Evolutionary conservation across 2,113 vertebrate species (phyloP).

Genomic region (Urocynchramus pylzowi): DNA sequence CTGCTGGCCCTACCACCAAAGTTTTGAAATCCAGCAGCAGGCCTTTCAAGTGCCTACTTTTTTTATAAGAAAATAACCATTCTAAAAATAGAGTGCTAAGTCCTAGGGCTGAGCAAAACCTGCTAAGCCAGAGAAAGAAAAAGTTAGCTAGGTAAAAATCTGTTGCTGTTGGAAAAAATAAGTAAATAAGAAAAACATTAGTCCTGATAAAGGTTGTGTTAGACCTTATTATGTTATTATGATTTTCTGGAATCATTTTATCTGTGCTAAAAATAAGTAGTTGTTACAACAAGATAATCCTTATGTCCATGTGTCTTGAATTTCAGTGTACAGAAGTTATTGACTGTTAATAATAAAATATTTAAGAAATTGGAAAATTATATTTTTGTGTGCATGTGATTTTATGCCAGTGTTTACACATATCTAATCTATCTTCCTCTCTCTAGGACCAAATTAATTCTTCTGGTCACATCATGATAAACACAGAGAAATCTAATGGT

Average conservation of each 20-base stretch:
- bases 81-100: not conserved
- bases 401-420: not conserved
- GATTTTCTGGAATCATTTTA: not conserved
- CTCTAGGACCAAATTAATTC: not conserved
- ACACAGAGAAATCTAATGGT: not conserved
- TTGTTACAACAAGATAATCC: not conserved
- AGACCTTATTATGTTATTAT: not conserved
- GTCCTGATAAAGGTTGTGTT: not conserved
- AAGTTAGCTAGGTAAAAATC: not conserved
- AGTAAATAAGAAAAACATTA: not conserved
- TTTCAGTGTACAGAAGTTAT: not conserved
- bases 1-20: not conserved
- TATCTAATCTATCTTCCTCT: not conserved
- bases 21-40: not conserved
- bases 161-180: not conserved
- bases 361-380: not conserved
- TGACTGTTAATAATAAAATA: not conserved
- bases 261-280: not conserved
- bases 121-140: not conserved
- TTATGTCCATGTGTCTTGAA: not conserved
- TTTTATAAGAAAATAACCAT: not conserved
- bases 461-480: not conserved
- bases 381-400: not conserved
- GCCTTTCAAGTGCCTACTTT: not conserved
- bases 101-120: not conserved